Evolutionary conservation across 2,113 vertebrate species (phyloP), one percentile per base, ranked within the genome.

Genomic region (Pomatostomus ruficeps): DNA sequence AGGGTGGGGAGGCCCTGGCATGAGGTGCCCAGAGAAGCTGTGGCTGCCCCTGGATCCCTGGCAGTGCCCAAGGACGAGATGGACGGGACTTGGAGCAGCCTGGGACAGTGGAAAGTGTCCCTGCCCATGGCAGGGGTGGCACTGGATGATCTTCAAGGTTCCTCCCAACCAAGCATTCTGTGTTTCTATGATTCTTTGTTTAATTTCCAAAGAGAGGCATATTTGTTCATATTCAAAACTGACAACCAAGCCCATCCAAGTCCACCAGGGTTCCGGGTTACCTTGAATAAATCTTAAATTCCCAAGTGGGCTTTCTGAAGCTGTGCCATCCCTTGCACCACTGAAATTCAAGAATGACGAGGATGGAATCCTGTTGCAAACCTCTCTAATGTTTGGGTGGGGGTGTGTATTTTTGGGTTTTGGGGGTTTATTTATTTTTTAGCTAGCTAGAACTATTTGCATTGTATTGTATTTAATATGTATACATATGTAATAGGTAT

Each of bases 61-160:
- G 58, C 0, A 80, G 10, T 33, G 26, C 0, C 33, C 51, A 16
- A 65, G 22, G 36, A 23, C 22, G 43, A 58, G 36, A 0, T 65
- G 67, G 75, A 43, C 0, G 0, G 9, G 17, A 29, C 13, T 54
- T 11, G 48, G 55, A 55, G 22, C 31, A 57, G 0, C 25, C 31
- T 43, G 31, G 49, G 22, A 14, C 0, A 15, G 35, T 18, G 57
- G 21, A 2, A 72, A 11, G 0, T 43, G 58, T 43, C 25, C 36
- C 49, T 72, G 25, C 6, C 21, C 42, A 29, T 7, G 28, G 40
- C 4, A 40, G 20, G 17, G 5, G 5, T 36, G 42, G 67, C 0
- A 43, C 8, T 49, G 31, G 10, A 19, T 9, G 36, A 9, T 12
- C 6, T 73, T 49, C 5, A 73, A 20, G 8, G 7, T 36, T 23